phyloP scores from a whole-genome alignment of 2,797 vertebrate genomes.

The Ispidina lecontei region DNA sequence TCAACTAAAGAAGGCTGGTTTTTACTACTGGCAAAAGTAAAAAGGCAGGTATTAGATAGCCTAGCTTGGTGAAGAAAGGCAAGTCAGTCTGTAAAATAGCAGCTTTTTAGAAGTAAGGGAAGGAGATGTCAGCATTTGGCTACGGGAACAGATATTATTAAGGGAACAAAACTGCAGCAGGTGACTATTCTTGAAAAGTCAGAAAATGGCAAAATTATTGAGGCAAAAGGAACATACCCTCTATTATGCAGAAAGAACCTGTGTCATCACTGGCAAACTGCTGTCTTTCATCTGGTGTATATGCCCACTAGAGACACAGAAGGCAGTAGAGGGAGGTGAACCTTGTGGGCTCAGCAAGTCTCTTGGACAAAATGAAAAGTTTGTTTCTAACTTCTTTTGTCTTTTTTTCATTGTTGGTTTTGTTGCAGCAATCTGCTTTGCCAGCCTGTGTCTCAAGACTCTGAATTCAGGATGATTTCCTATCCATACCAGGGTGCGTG shows the following conservation, averaged over 20 bases:
- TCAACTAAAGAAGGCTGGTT: neutral
- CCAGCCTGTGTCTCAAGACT: neutral
- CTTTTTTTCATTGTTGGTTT: neutral
- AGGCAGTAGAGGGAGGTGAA: neutral
- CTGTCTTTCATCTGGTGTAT: neutral
- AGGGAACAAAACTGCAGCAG: neutral
- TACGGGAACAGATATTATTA: neutral
- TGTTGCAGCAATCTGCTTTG: neutral
- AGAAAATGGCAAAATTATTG: neutral
- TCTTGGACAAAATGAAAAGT: neutral
- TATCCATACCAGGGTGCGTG: fast-evolving
- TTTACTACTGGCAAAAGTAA: neutral
- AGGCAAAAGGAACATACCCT: neutral
- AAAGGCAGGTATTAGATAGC: neutral
- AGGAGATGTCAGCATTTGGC: neutral
- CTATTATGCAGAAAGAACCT: neutral
- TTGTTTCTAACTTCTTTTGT: neutral
- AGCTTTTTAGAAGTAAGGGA: neutral
- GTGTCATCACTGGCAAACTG: neutral
- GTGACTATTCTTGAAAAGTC: neutral
- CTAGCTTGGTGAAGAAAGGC: neutral
- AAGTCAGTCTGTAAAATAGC: neutral
- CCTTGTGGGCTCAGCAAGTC: neutral
- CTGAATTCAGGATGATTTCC: neutral
- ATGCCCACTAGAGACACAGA: neutral